Evolutionary conservation across 1,140 invertebrate genomes (phyloP).

Genomic region (Halesus radiatus): DNA sequence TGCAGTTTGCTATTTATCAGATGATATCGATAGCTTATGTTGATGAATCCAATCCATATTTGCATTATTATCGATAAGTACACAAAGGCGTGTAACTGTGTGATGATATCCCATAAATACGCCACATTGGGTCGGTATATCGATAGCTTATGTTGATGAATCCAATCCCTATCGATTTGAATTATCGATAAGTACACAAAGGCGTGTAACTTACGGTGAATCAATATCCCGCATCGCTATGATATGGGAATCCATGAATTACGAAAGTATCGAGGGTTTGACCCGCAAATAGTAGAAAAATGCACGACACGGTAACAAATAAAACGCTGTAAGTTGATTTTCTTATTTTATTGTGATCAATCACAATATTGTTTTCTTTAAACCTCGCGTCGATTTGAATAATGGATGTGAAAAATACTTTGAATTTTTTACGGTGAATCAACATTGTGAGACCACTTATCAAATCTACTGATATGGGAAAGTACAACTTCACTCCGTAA

Average conservation of each 20-base stretch:
- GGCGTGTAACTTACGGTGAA: background rate
- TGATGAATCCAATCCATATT: slow-evolving; percentile 4
- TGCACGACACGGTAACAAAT: background rate
- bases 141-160: slow-evolving; percentile 26
- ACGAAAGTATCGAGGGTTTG: background rate
- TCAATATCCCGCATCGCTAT: too few species aligned
- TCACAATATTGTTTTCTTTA: background rate
- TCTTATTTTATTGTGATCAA: background rate
- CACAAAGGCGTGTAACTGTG: background rate
- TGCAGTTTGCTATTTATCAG: slow-evolving; percentile 35
- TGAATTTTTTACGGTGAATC: background rate
- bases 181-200: slow-evolving; percentile 14
- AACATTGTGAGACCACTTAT: slow-evolving; percentile 8
- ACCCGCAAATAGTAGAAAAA: background rate
- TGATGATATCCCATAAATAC: slow-evolving; percentile 6
- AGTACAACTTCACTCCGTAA: slow-evolving; percentile 6
- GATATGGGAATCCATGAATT: background rate
- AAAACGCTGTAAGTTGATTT: background rate
- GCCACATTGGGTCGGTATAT: too few species aligned
- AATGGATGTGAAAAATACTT: background rate
- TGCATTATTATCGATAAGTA: slow-evolving; percentile 23
- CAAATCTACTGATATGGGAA: slow-evolving; percentile 17
- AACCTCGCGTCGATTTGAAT: background rate
- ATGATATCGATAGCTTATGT: slow-evolving; percentile 31
- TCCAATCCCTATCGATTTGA: slow-evolving; percentile 21